Evolutionary conservation across 2,888 invertebrate genomes (phyloP).

Genomic region (Auanema freiburgensis): DNA sequence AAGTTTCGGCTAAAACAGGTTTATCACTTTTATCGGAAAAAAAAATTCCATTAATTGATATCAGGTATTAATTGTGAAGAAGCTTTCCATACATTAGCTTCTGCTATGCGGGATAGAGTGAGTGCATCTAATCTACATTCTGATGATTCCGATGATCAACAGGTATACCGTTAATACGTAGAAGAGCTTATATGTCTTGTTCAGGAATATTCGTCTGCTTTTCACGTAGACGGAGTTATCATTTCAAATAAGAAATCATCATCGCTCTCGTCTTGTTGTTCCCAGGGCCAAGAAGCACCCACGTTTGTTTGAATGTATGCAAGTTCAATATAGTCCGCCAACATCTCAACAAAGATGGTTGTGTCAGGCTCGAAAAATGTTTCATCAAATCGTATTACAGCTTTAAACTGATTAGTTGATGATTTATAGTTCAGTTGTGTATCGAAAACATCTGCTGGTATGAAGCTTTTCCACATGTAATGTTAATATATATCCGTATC

Average conservation of each 20-base stretch:
- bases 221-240: constrained; percentile 64
- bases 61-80: constrained; percentile 62
- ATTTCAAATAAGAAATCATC: constrained; percentile 45
- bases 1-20: constrained; percentile 64
- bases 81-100: constrained; percentile 61
- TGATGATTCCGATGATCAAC: constrained; percentile 46
- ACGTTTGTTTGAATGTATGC: constrained; percentile 21
- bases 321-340: not conserved
- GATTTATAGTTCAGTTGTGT: no score
- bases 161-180: constrained; percentile 24
- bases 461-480: no score
- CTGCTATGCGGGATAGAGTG: constrained; percentile 62
- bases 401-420: no score
- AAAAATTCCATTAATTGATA: not conserved
- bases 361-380: no score
- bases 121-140: constrained; percentile 37
- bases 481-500: no score
- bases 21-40: not conserved
- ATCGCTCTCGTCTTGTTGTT: constrained; percentile 34
- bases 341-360: not conserved
- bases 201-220: constrained; percentile 58
- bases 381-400: no score
- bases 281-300: constrained; percentile 30
- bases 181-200: constrained; percentile 6
- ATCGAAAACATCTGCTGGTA: no score